These are phyloP conservation scores for Canis aureus DNA, from an alignment of 2,113 vertebrate genomes.

Conservation along the genomic window DNA sequence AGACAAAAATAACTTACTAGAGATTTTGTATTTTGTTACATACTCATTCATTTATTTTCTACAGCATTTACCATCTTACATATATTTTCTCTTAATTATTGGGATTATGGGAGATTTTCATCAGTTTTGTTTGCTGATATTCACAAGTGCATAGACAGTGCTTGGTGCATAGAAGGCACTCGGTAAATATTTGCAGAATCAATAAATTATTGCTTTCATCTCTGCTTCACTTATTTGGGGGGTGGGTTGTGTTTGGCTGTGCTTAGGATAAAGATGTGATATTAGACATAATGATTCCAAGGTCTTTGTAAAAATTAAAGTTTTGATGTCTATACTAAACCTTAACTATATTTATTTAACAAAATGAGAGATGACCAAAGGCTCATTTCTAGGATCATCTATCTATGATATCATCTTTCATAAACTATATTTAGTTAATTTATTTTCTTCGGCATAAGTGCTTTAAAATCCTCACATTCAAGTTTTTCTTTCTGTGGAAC, in stretches of 20 bases:
- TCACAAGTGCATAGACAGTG: background rate
- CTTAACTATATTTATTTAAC: background rate
- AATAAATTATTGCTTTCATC: background rate
- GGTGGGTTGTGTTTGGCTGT: background rate
- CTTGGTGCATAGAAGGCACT: background rate
- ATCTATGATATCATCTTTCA: background rate
- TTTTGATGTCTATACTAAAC: background rate
- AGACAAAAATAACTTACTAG: background rate
- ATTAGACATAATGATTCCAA: background rate
- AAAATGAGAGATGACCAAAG: background rate
- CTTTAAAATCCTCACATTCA: background rate
- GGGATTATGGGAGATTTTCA: background rate
- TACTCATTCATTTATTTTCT: background rate
- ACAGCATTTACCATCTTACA: background rate
- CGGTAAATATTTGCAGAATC: background rate
- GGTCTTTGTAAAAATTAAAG: background rate
- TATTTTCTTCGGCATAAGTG: background rate
- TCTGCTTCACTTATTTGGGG: background rate
- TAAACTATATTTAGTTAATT: background rate
- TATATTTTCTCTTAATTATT: background rate
- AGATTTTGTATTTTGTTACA: background rate
- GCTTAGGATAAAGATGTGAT: background rate
- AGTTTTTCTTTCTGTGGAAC: background rate
- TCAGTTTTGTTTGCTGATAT: background rate
- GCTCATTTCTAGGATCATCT: background rate